A percentile compares a stretch with the other conserved stretches of the same genome.
Evolutionary conservation across 2,797 vertebrate species (phyloP).

Genomic region (Epinephelus malabaricus): DNA sequence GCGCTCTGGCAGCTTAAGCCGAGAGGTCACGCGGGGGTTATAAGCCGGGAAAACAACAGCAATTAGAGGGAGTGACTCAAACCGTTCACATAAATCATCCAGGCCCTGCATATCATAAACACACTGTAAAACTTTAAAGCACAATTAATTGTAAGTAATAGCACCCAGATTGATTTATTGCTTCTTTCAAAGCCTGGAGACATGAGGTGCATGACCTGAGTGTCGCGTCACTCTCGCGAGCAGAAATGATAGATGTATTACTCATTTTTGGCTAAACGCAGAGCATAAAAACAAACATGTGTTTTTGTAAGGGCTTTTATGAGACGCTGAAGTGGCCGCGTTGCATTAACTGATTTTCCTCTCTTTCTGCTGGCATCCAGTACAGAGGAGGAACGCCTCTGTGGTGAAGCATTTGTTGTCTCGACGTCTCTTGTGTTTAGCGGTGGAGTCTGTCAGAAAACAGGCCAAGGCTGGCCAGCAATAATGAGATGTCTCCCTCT

Average conservation of each 20-base stretch:
- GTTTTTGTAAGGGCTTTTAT: constrained; percentile 74
- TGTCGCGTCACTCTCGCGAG: constrained; percentile 83
- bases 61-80: constrained; percentile 90
- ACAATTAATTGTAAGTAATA: constrained; percentile 93
- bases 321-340: constrained; percentile 66
- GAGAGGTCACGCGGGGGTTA: constrained; percentile 84
- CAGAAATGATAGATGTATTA: constrained; percentile 85
- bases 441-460: constrained; percentile 73
- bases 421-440: constrained; percentile 73
- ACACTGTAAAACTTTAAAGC: constrained; percentile 94
- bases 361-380: constrained; percentile 64
- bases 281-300: constrained; percentile 81
- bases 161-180: constrained; percentile 90
- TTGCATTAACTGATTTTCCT: constrained; percentile 75
- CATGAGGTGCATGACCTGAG: constrained; percentile 82
- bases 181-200: constrained; percentile 83
- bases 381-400: constrained; percentile 65
- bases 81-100: constrained; percentile 91
- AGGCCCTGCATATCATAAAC: constrained; percentile 89
- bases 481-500: constrained; percentile 69
- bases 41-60: constrained; percentile 81
- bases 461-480: constrained; percentile 66
- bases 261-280: constrained; percentile 74
- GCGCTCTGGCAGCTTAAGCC: constrained; percentile 78
- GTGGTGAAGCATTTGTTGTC: constrained; percentile 77